Evolutionary conservation across 2,888 invertebrate species (phyloP), one percentile per base, ranked within the genome.

Genomic region (Brachylomia viminalis): DNA sequence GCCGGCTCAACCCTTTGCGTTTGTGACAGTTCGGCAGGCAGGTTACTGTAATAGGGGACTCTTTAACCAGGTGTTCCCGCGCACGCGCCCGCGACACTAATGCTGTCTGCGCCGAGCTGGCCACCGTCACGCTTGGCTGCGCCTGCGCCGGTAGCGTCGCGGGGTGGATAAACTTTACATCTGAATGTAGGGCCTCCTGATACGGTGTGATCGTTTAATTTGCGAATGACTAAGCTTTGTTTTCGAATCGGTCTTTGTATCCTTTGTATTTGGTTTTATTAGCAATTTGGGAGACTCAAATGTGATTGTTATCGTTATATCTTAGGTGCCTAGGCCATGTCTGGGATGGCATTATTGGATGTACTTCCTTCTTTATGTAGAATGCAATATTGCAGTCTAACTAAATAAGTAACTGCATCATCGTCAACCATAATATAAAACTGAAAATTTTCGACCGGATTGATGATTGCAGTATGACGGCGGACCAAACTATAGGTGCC

Each of bases 161-260:
- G 93, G 92, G 94, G 95, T 94, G 92, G 92, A 91, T 94, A 93
- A 94, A 94, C 95, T 94, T 90, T 85, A 83, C 85, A 86, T 88
- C 83, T 84, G 73, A 83, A 83, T 84, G 79, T 81, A 87, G 73
- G 77, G 76, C 66, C 85, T 80, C 87, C 88, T 82, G 88, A 89
- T 88, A 83, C 68, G 87, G 87, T 79, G 70, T 67, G 78, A 66
- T 79, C 76, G 73, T 79, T 79, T 84, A 79, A 79, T 81, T 80
- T 76, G 81, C 85, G 73, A 83, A 85, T 88, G 88, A 87, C 88
- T 86, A 87, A 88, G 72, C 77, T 79, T 72, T 79, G 79, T 79
- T 80, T 67, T 66, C 72, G 56, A 66, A 73, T 75, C 33, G 56
- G 72, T 38, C 77, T 83, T 81, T 79, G 69, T 80, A 38, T 65